Evolutionary conservation across 2,797 vertebrate genomes (phyloP).

Genomic region (Erethizon dorsatum): DNA sequence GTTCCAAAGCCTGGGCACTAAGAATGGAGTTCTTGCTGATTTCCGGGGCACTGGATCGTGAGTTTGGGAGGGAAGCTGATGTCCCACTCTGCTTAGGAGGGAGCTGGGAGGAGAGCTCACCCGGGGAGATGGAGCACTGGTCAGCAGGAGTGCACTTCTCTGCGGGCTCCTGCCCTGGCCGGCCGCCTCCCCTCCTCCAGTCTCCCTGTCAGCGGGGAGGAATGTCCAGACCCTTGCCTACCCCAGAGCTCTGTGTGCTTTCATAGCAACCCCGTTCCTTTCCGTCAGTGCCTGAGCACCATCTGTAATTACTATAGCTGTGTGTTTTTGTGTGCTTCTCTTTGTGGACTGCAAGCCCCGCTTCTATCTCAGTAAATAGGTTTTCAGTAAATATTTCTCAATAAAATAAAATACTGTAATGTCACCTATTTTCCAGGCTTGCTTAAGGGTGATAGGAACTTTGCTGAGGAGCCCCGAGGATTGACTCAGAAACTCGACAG

Average conservation of each 20-base stretch:
- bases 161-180: neutral
- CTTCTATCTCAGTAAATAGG: neutral
- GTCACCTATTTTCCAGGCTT: neutral
- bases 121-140: neutral
- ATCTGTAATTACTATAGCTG: neutral
- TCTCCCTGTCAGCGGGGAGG: neutral
- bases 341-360: neutral
- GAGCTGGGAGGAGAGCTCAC: neutral
- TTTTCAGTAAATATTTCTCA: constrained; percentile 11
- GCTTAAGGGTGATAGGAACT: neutral
- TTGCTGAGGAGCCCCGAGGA: neutral
- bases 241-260: neutral
- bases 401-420: neutral
- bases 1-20: neutral
- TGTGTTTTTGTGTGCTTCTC: neutral
- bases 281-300: neutral
- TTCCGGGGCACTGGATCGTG: neutral
- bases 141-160: neutral
- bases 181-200: neutral
- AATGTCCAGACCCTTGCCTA: neutral
- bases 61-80: neutral
- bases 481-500: neutral
- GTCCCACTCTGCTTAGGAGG: neutral
- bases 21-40: neutral
- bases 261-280: neutral